Evolutionary conservation across 2,888 invertebrate species (phyloP), one percentile per base, ranked within the genome.

Genomic region (Julus scandinavius): DNA sequence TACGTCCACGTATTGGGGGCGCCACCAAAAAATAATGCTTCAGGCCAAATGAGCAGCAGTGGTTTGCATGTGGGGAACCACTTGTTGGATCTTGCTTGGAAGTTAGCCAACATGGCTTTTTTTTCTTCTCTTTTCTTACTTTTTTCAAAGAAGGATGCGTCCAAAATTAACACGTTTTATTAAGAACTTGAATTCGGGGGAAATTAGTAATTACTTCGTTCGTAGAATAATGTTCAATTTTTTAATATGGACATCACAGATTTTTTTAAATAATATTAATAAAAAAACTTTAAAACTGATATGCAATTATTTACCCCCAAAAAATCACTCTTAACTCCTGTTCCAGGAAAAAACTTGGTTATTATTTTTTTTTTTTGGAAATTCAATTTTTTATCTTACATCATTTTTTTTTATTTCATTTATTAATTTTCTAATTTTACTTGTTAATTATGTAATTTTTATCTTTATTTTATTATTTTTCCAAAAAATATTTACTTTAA

Each of bases 21-120:
- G 80, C 80, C 80, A 80, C 80, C 38, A 29, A 80, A 80, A 80
- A 80, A 80, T 3, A 15, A 40, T 20, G 80, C 80, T 38, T 38
- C 13, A 4, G 80, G 80, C 80, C 38, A 38, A 80, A 80, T 80
- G 80, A 80, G 80, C 38, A 80, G 15, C 80, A 80, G 72, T 80
- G 80, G 29, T 15, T 38, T 38, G 80, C 80, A 38, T 80, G 80
- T 40, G 38, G 38, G 80, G 15, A 80, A 80, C 80, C 80, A 80
- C 80, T 80, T 80, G 80, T 80, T 80, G 80, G 38, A 80, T 80
- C 80, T 80, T 38, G 80, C 80, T 80, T 80, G 80, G 80, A 80
- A 80, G 38, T 15, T 15, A 2, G 80, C 80, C 80, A 80, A 80
- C 29, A 29, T 29, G 29, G 29, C 29, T 29, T 29, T 29, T 29